Evolutionary conservation across 2,888 invertebrate genomes (phyloP), one percentile per base, ranked within the genome.

Genomic region (Deilephila elpenor): DNA sequence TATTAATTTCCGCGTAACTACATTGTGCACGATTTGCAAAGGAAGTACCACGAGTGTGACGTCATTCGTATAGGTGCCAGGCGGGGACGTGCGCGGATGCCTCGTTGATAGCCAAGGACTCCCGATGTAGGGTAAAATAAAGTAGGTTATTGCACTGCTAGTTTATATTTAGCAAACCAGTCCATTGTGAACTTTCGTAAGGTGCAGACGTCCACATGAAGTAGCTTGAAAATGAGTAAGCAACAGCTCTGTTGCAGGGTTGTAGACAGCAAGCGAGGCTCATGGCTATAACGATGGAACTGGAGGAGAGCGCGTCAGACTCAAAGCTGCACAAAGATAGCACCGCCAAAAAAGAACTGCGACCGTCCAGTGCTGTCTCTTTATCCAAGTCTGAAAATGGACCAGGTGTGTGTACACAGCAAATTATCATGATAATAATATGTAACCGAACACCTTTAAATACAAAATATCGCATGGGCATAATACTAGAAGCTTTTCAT

Each of bases 101-200:
- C 84, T 82, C 85, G 85, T 88, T 89, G 91, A 89, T 90, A 90
- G 87, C 91, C 90, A 90, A 90, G 90, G 86, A 89, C 88, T 87
- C 86, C 83, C 84, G 85, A 94, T 91, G 92, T 95, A 92, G 94
- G 94, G 94, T 93, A 93, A 87, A 89, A 86, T 89, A 92, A 94
- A 94, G 87, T 95, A 90, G 95, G 95, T 95, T 94, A 95, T 92
- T 94, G 94, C 94, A 94, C 93, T 92, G 86, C 83, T 79, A 81
- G 83, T 84, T 67, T 89, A 88, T 86, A 89, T 88, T 91, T 87
- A 89, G 86, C 82, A 81, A 80, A 80, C 80, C 90, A 93, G 92
- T 93, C 86, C 83, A 85, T 83, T 78, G 82, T 80, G 77, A 82
- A 81, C 84, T 82, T 79, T 80, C 81, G 86, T 82, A 79, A 84